These are phyloP conservation scores for Artemisiospiza belli DNA, from an alignment of 2,113 vertebrate genomes.

Conservation along the genomic window DNA sequence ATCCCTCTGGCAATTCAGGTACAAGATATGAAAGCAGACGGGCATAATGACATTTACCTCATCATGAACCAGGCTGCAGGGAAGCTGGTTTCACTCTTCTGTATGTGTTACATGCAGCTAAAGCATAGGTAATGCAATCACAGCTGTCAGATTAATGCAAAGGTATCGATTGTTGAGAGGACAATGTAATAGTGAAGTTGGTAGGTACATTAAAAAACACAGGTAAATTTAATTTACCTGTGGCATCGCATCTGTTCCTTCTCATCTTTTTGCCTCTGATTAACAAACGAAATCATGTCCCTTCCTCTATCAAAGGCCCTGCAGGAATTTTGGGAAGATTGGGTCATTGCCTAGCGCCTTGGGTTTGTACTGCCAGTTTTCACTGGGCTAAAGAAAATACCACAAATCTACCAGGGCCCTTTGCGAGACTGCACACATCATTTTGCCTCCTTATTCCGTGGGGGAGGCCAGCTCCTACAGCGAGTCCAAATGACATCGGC, in stretches of 20 bases:
- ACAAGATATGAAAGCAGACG: constrained; percentile 73
- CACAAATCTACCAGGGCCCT: background rate
- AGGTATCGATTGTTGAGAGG: constrained; percentile 67
- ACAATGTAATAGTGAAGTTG: constrained; percentile 51
- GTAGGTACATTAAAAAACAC: constrained; percentile 59
- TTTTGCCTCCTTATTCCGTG: background rate
- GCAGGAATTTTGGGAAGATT: background rate
- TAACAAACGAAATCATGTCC: background rate
- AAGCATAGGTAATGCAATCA: constrained; percentile 76
- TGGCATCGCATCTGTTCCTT: constrained; percentile 27
- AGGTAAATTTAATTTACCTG: constrained; percentile 64
- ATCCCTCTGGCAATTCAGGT: constrained; percentile 71
- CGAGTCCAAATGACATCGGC: fast-evolving
- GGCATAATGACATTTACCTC: constrained; percentile 75
- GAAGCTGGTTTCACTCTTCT: constrained; percentile 62
- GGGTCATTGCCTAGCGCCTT: background rate
- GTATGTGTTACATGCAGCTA: constrained; percentile 63
- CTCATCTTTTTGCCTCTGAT: constrained; percentile 34
- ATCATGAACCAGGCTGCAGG: constrained; percentile 64
- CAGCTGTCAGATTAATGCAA: constrained; percentile 73
- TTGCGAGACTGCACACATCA: background rate
- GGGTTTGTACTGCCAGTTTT: background rate
- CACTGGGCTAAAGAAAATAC: background rate
- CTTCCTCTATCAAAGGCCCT: background rate
- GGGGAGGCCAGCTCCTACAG: background rate